Evolutionary conservation across 2,888 invertebrate genomes (phyloP), one percentile per base, ranked within the genome.

Genomic region (Isoperla grammatica): DNA sequence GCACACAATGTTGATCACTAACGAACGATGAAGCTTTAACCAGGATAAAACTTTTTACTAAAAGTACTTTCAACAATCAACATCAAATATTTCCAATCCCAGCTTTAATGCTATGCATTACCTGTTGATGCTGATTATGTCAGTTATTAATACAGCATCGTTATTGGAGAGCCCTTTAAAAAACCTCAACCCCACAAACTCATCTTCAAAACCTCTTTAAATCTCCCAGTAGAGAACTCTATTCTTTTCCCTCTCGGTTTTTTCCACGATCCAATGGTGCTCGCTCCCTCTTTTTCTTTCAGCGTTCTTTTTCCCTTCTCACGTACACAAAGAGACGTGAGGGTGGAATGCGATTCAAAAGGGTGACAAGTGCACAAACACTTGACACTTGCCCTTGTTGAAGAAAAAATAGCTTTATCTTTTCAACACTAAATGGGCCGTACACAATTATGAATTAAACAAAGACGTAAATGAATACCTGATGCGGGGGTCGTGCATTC

Each of bases 301-400:
- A 49, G 29, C 11, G 39, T 22, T 48, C 23, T 49, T 45, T 54
- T 59, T 49, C 43, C 46, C 60, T 46, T 40, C 55, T 55, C 58
- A 56, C 58, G 58, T 58, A 59, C 58, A 61, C 58, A 61, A 55
- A 58, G 57, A 43, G 58, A 49, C 58, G 58, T 55, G 61, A 56
- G 58, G 55, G 61, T 37, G 55, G 61, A 58, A 58, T 58, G 56
- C 49, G 56, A 58, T 56, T 61, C 58, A 58, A 58, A 57, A 56
- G 61, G 61, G 61, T 61, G 61, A 58, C 61, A 61, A 61, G 58
- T 59, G 55, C 61, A 58, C 61, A 55, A 56, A 58, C 61, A 58
- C 61, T 56, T 58, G 61, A 61, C 61, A 49, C 60, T 56, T 60
- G 56, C 56, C 60, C 60, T 56, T 40, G 39, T 37, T 45, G 45